phyloP scores from a whole-genome alignment of 2,113 vertebrate genomes.

The Toxotes jaculatrix region DNA sequence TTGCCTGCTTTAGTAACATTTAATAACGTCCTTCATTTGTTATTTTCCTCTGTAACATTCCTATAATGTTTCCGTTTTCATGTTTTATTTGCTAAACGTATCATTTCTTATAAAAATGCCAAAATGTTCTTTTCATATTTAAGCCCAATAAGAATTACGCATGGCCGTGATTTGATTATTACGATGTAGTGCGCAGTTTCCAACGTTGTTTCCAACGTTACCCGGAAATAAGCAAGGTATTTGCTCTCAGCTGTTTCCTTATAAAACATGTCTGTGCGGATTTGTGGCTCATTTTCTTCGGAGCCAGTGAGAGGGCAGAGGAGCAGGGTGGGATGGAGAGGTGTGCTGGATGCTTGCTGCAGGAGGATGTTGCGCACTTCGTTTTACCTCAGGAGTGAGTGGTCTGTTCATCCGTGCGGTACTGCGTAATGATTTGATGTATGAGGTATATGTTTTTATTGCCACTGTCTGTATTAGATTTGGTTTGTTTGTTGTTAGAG shows the following conservation, averaged over 20 bases:
- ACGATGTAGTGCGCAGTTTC: conserved; percentile 45
- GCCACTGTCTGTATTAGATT: background rate
- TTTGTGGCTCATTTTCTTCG: background rate
- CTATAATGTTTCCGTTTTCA: background rate
- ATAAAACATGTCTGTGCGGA: conserved; percentile 38
- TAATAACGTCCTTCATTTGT: background rate
- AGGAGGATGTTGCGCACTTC: conserved; percentile 84
- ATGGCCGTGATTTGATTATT: conserved; percentile 24
- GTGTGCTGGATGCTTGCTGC: conserved; percentile 68
- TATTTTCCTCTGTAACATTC: background rate
- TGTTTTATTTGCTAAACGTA: background rate
- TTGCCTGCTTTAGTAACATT: conserved; percentile 6
- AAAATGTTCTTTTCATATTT: background rate
- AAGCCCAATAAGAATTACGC: conserved; percentile 4
- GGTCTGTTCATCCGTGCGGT: conserved; percentile 49
- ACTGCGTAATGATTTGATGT: conserved; percentile 33
- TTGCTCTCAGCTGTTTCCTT: conserved; percentile 38
- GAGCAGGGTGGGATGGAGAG: conserved; percentile 57
- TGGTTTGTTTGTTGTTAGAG: background rate
- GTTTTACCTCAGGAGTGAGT: conserved; percentile 68
- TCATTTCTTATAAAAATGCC: background rate
- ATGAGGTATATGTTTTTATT: conserved; percentile 11
- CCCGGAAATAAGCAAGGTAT: conserved; percentile 59
- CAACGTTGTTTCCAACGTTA: conserved; percentile 37
- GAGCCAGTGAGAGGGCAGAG: conserved; percentile 18